Evolutionary conservation across 1,140 invertebrate genomes (phyloP).

Genomic region (Drosophila rhopaloa): DNA sequence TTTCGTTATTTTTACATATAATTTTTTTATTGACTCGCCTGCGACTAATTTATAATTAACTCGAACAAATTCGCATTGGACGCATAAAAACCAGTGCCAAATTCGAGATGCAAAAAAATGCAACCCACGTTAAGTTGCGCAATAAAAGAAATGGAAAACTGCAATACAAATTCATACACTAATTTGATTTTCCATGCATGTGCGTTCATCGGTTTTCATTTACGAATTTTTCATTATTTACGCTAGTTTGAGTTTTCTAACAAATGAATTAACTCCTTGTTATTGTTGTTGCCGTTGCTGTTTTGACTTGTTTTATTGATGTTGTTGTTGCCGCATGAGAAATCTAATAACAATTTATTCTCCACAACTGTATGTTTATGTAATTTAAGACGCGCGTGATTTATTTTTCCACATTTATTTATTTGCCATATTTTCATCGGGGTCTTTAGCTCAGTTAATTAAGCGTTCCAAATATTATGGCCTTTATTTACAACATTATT

Average conservation of each 20-base stretch:
- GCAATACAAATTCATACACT: slow-evolving; percentile 51
- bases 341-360: slow-evolving; percentile 65
- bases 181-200: slow-evolving; percentile 38
- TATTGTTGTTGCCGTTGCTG: slow-evolving; percentile 22
- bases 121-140: slow-evolving; percentile 49
- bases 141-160: slow-evolving; percentile 31
- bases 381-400: slow-evolving; percentile 59
- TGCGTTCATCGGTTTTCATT: slow-evolving; percentile 38
- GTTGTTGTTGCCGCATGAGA: slow-evolving; percentile 67
- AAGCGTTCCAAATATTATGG: slow-evolving; percentile 52
- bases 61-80: slow-evolving; percentile 16
- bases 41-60: slow-evolving; percentile 48
- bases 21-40: slow-evolving; percentile 31
- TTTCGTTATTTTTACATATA: slow-evolving; percentile 38
- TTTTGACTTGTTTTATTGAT: slow-evolving; percentile 39
- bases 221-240: slow-evolving; percentile 29
- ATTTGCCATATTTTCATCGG: slow-evolving; percentile 25
- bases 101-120: slow-evolving; percentile 38
- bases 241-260: slow-evolving; percentile 50
- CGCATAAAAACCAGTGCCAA: slow-evolving; percentile 17
- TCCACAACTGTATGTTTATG: slow-evolving; percentile 47
- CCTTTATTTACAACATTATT: slow-evolving; percentile 23
- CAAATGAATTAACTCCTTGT: slow-evolving; percentile 57
- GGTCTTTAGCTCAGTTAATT: slow-evolving; percentile 53
- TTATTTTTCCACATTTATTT: slow-evolving; percentile 36